Evolutionary conservation across 1,140 invertebrate genomes (phyloP).

Genomic region (Batillaria attramentaria): DNA sequence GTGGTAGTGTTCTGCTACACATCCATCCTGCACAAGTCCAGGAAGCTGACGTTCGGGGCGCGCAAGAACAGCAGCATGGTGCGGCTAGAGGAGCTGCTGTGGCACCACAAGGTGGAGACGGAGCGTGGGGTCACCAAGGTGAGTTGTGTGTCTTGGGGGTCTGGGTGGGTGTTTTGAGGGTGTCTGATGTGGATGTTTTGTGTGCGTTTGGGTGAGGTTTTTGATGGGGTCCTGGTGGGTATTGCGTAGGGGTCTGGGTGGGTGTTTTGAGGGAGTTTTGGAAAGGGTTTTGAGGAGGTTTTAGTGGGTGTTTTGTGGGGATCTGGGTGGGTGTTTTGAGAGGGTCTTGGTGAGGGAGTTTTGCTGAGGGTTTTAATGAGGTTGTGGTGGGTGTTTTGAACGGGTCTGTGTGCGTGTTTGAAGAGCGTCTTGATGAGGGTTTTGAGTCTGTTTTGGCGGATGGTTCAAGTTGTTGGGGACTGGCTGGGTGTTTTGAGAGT

Average conservation of each 20-base stretch:
- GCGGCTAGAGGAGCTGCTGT: constrained; percentile 26
- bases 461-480: too few relatives aligned
- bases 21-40: background rate
- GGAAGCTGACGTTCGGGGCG: constrained; percentile 22
- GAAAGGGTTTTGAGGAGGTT: too few relatives aligned
- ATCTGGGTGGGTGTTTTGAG: background rate
- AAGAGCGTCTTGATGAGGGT: too few relatives aligned
- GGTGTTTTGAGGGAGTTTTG: too few relatives aligned
- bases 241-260: background rate
- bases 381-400: too few relatives aligned
- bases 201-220: background rate
- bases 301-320: background rate
- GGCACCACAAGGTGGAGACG: constrained; percentile 33
- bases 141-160: background rate
- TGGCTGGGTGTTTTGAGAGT: too few relatives aligned
- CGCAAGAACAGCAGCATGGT: background rate
- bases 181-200: too few relatives aligned
- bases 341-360: too few relatives aligned
- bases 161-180: too few relatives aligned
- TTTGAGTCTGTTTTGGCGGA: too few relatives aligned
- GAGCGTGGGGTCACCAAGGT: constrained; percentile 24
- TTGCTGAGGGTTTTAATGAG: too few relatives aligned
- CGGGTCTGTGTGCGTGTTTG: too few relatives aligned
- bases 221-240: background rate
- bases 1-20: constrained; percentile 31